Evolutionary conservation across 2,797 vertebrate species (phyloP).

Genomic region (Oryzias sinensis): DNA sequence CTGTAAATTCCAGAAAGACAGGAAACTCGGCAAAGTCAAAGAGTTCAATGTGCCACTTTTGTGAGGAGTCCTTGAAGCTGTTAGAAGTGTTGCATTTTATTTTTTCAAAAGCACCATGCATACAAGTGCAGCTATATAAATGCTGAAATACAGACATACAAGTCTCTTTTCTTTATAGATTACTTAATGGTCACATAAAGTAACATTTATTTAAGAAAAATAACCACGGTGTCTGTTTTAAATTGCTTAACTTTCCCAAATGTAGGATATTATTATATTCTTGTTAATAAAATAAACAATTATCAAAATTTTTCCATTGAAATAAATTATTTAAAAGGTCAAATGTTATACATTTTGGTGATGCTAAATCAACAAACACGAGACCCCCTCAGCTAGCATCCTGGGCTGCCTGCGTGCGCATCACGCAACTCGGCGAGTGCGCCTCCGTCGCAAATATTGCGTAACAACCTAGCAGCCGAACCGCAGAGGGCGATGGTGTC

Average conservation of each 20-base stretch:
- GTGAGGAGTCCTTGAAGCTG: not conserved
- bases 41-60: not conserved
- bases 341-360: no score
- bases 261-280: no score
- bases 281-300: no score
- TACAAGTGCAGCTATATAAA: constrained; percentile 24
- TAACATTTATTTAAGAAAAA: no score
- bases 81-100: constrained; percentile 1
- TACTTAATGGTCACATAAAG: no score
- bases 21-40: not conserved
- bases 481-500: constrained; percentile 27
- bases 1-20: constrained; percentile 15
- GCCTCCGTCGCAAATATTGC: constrained; percentile 55
- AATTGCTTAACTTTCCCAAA: no score
- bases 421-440: constrained; percentile 19
- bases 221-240: no score
- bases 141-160: no score
- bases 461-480: constrained; percentile 55
- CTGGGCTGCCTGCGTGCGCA: not conserved
- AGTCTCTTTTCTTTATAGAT: no score
- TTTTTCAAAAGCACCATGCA: no score
- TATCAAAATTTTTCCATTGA: no score
- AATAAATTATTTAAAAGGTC: no score
- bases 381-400: constrained; percentile 4
- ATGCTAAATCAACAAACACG: not conserved